phyloP scores from a whole-genome alignment of 1,140 invertebrate genomes.

The Goniozus legneri region DNA sequence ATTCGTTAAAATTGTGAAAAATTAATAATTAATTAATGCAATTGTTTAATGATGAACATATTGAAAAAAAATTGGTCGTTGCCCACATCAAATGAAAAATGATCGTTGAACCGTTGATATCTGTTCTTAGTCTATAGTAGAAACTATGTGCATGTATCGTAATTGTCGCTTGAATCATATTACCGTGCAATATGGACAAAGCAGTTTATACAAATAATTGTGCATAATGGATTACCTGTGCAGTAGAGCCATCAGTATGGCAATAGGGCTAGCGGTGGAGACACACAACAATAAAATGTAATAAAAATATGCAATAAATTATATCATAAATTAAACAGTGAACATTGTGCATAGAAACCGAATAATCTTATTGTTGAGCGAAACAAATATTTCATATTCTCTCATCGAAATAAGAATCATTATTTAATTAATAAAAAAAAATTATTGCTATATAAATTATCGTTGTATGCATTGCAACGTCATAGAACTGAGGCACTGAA shows the following conservation, averaged over 20 bases:
- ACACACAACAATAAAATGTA: constrained; percentile 52
- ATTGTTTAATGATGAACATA: not conserved
- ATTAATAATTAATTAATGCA: no score
- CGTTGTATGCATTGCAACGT: constrained; percentile 21
- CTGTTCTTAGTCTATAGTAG: no score
- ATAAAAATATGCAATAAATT: constrained; percentile 54
- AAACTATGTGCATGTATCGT: no score
- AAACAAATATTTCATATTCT: no score
- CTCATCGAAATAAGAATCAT: no score
- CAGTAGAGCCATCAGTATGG: constrained; percentile 80
- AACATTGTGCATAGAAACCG: constrained; percentile 40
- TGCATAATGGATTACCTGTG: constrained; percentile 71
- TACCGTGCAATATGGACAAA: constrained; percentile 49
- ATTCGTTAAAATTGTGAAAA: no score
- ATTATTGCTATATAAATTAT: no score
- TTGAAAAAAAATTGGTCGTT: not conserved
- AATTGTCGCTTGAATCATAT: no score
- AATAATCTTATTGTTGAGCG: not conserved
- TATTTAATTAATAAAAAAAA: no score
- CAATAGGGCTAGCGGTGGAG: constrained; percentile 73
- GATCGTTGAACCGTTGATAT: not conserved
- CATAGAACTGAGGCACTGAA: not conserved
- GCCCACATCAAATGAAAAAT: not conserved
- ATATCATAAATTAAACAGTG: constrained; percentile 43
- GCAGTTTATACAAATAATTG: constrained; percentile 50